Evolutionary conservation across 1,140 invertebrate species (phyloP), one percentile per base, ranked within the genome.

Genomic region (Saccostrea glomerata): DNA sequence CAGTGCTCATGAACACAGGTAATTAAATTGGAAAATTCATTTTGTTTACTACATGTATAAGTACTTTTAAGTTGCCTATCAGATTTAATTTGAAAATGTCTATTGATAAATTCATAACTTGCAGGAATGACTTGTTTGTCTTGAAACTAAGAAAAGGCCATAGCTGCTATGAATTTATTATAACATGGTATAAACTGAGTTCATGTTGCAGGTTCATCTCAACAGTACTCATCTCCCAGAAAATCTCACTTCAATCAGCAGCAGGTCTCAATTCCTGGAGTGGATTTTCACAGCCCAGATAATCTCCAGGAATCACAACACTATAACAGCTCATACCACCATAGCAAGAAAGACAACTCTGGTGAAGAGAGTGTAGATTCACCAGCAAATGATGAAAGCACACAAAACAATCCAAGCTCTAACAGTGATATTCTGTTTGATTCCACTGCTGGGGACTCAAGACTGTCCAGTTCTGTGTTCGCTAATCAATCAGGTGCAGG

Each of bases 281-380:
- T n/a, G 20, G 23, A 23, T 66, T 20, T 23, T n/a, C 60, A 66
- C 17, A 30, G 70, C 3, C 11, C 25, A 77, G 12, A 63, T 20
- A 2, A 63, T n/a, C 15, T 15, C 25, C 12, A 13, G 70, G 12
- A 30, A 3, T 77, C 23, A 3, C 12, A 15, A 30, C 70, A 20
- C 17, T 23, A 66, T 20, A 66, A 23, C 5, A 23, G 23, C 6
- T 66, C 23, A 13, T 77, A 15, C 23, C 11, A 25, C 25, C 70
- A 77, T 0, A 77, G 70, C 25, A 77, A 77, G 70, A 77, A 25
- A 36, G 70, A 77, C 70, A 77, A 77, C 70, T 77, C 70, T 36
- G 1, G 2, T 15, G 70, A 30, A 17, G 70, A 77, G 23, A 25
- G 30, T 25, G 70, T 13, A 12, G 70, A 77, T 4, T 36, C 25